A percentile compares a stretch with the other conserved stretches of the same genome.
phyloP scores from a whole-genome alignment of 2,888 invertebrate species.

The Cheilosia impressa region DNA sequence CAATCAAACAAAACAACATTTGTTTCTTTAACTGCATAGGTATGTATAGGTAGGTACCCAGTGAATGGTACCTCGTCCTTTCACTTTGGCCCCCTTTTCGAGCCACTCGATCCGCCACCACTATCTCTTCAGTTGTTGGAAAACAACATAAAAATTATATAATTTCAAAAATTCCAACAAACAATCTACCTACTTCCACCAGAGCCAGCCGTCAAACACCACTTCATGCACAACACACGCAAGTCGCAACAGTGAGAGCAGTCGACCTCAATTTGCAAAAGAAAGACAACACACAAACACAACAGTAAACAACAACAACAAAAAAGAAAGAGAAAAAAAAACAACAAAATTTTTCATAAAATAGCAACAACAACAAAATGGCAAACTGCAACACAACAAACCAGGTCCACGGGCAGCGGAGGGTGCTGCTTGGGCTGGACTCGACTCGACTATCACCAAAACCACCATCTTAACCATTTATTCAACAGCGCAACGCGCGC shows the following conservation, averaged over 20 bases:
- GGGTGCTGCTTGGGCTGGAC: background rate
- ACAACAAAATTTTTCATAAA: constrained; percentile 23
- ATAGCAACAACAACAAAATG: constrained; percentile 40
- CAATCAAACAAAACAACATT: constrained; percentile 49
- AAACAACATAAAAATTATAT: constrained; percentile 66
- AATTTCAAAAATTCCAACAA: constrained; percentile 69
- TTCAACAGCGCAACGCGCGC: constrained; percentile 46
- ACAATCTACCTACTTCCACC: constrained; percentile 60
- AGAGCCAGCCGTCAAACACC: background rate
- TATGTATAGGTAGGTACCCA: background rate
- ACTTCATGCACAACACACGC: constrained; percentile 19
- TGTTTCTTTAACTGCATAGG: constrained; percentile 31
- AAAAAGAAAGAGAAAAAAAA: constrained; percentile 26
- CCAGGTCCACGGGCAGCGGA: background rate
- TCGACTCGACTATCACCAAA: constrained; percentile 35
- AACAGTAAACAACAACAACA: constrained; percentile 15
- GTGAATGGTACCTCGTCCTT: constrained; percentile 9
- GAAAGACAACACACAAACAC: constrained; percentile 47
- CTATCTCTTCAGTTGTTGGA: constrained; percentile 11
- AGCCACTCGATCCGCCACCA: background rate
- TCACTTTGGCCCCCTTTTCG: constrained; percentile 14
- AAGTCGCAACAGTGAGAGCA: constrained; percentile 69
- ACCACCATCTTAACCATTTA: constrained; percentile 17
- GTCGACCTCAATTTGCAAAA: constrained; percentile 69
- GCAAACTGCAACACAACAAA: constrained; percentile 59